Conservation (phyloP, 2,888 invertebrate species). For the Chaetogeoica ovagalla region DNA sequence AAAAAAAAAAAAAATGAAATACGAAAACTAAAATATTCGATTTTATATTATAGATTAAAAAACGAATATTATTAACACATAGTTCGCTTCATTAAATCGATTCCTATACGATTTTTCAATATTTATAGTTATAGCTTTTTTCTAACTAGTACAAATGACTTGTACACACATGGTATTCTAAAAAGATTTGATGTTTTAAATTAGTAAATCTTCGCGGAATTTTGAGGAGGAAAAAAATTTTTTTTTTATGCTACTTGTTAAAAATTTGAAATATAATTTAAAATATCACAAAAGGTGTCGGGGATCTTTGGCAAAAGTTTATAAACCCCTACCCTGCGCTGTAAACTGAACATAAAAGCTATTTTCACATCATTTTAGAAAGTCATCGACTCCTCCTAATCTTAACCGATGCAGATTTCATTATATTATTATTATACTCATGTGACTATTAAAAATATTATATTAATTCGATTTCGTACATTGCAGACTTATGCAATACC, state of each 20-base stretch:
- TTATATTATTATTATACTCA: neutral
- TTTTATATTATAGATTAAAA: neutral
- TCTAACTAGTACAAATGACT: neutral
- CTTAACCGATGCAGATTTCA: conserved; percentile 1
- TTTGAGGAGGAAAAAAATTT: neutral
- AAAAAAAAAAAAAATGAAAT: neutral
- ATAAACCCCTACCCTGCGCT: too few species aligned
- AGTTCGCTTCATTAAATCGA: too few species aligned
- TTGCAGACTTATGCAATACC: neutral
- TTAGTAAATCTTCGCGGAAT: neutral
- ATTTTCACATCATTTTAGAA: conserved; percentile 20
- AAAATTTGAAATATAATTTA: too few species aligned
- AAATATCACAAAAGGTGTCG: too few species aligned
- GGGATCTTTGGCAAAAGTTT: too few species aligned
- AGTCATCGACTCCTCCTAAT: neutral
- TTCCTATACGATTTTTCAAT: neutral
- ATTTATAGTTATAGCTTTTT: neutral
- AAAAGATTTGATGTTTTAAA: neutral
- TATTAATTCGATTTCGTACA: neutral
- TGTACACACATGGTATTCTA: neutral
- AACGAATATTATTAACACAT: neutral
- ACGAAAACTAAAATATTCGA: neutral
- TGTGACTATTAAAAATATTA: neutral
- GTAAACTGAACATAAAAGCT: neutral
- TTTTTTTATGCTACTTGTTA: too few species aligned